Evolutionary conservation across 2,888 invertebrate genomes (phyloP), one percentile per base, ranked within the genome.

Genomic region (Daptonema setosum): DNA sequence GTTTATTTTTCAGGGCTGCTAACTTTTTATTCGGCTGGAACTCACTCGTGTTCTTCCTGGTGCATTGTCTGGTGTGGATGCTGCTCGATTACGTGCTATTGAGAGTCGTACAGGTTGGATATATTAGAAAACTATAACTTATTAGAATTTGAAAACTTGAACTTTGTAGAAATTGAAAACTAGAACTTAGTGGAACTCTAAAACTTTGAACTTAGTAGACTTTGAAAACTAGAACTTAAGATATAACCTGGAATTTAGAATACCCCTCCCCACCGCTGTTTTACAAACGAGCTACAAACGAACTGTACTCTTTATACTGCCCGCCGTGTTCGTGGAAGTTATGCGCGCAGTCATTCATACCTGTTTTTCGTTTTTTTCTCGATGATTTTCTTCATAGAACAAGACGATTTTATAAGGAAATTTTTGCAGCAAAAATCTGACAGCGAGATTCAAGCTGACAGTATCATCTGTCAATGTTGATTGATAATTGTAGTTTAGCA

Each of bases 41-140:
- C 72, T 83, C 86, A 1, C 76, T 88, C 61, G 84, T 85, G 55
- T 87, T 93, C 76, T 87, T 87, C 74, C 76, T 91, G 65, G 81
- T 88, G 67, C 95, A 97, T 73, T 80, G 87, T 65, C 78, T 91
- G 56, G 77, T 83, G 69, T 97, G 97, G 97, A 87, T 93, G 73
- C 79, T 91, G 64, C 82, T 86, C 63, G 97, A 97, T 76, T 97
- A 90, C 84, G 76, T 86, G 67, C 79, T 97, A 66, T 77, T 95
- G 65, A 81, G 82, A 61, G 79, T 85, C 62, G 83, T 90, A 65
- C 88, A 85, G 77, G 81, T 81, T 3, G 20, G 41, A n/a, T 47
- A n/a, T 20, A 14, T 35, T 17, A 35, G 35, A 17, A 8, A 17
- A 35, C 8, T 47, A 47, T 41, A 41, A 14, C 41, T 41, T 11